Percentiles rank a stretch among this genome's conserved stretches.
Evolutionary conservation across 2,888 invertebrate genomes (phyloP).

Genomic region (Dicroscelio sp.): DNA sequence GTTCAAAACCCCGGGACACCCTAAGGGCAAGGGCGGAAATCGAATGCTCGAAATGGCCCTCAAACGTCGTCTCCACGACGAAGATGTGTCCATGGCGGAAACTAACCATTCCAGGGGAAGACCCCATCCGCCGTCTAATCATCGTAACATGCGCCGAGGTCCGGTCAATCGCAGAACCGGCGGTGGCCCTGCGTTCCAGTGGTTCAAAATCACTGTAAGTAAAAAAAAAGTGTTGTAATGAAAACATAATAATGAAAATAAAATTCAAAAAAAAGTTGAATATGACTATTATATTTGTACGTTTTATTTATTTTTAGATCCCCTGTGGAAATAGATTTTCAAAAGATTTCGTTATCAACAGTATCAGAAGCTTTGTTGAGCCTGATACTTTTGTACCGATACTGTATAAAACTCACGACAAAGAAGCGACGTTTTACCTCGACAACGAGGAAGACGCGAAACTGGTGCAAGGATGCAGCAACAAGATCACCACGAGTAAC

Average conservation of each 20-base stretch:
- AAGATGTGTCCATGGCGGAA: slow-evolving; percentile 7
- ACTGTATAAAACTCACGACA: slow-evolving; percentile 92
- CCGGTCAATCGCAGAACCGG: not conserved
- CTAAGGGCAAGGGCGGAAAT: not conserved
- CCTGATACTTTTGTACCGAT: slow-evolving; percentile 27
- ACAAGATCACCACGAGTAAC: slow-evolving; percentile 94
- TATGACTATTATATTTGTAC: too few species aligned
- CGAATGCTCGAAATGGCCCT: not conserved
- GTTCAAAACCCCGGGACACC: not conserved
- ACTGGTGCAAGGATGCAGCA: slow-evolving; percentile 93
- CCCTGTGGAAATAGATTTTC: slow-evolving; percentile 15
- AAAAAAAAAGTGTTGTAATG: too few species aligned
- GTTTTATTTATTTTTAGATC: not conserved
- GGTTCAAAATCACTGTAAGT: slow-evolving; percentile 1
- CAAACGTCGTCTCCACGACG: not conserved
- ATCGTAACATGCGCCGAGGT: not conserved
- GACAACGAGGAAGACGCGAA: slow-evolving; percentile 95
- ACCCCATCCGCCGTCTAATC: not conserved
- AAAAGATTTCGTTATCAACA: slow-evolving; percentile 30
- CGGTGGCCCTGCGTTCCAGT: not conserved
- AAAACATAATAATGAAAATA: too few species aligned
- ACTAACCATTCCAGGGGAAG: not conserved
- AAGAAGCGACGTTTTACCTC: slow-evolving; percentile 95
- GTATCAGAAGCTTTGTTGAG: not conserved
- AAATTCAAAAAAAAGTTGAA: too few species aligned